Evolutionary conservation across 2,797 vertebrate genomes (phyloP).

Genomic region (Sebastes elongatus): DNA sequence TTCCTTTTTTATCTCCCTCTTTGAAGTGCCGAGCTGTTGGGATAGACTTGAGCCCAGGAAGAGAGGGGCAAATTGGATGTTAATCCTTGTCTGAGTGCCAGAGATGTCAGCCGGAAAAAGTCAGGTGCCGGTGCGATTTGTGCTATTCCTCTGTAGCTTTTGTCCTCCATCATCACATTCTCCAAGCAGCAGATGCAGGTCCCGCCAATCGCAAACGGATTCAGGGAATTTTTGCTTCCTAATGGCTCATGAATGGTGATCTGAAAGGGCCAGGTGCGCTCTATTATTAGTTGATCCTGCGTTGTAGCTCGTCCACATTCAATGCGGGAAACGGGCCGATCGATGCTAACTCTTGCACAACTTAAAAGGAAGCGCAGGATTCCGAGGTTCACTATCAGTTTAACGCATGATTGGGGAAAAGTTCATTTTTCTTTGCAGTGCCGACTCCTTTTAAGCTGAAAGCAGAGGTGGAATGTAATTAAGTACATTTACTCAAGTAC

Average conservation of each 20-base stretch:
- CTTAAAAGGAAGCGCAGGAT: conserved; percentile 79
- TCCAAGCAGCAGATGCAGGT: conserved; percentile 55
- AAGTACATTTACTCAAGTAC: background rate
- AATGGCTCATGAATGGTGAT: conserved; percentile 62
- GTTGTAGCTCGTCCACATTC: conserved; percentile 48
- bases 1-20: conserved; percentile 70
- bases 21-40: conserved; percentile 83
- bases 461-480: conserved; percentile 6
- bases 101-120: conserved; percentile 82
- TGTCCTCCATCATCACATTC: conserved; percentile 74
- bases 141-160: conserved; percentile 81
- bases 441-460: conserved; percentile 31
- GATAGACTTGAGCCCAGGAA: conserved; percentile 79
- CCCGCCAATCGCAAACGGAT: conserved; percentile 35
- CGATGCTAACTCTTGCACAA: conserved; percentile 71
- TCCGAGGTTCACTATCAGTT: conserved; percentile 78
- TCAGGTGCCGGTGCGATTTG: conserved; percentile 77
- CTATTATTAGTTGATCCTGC: conserved; percentile 70
- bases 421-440: conserved; percentile 35
- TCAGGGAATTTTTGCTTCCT: conserved; percentile 67
- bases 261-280: conserved; percentile 83
- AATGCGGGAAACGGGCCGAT: conserved; percentile 35
- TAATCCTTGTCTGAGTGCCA: conserved; percentile 81
- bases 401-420: conserved; percentile 80
- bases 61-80: conserved; percentile 80